Base-by-base conservation (phyloP, 2,113 vertebrate genomes). In the Microtus pennsylvanicus region DNA sequence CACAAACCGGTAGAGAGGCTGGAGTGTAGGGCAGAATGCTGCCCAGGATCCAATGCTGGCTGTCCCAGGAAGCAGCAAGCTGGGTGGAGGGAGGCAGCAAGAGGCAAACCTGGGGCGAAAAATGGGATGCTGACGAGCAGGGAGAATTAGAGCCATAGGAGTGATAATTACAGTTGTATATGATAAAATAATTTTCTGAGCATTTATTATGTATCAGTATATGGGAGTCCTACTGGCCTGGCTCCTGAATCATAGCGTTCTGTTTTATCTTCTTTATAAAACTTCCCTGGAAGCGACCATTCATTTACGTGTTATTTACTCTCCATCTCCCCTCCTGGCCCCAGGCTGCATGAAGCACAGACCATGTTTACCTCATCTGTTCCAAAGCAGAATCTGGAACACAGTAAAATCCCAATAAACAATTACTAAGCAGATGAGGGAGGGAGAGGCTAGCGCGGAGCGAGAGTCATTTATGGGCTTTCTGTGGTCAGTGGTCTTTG, bases 241-340 rank as follows among this genome's bases (percentile, higher is more conserved):
- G 42, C 70, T 83, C 63, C 16, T 47, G 83, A 76, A 35, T 55
- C 86, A 90, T 0, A 91, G 81, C 77, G 47, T 21, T 14, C 42
- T 89, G 6, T 69, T 69, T 87, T 58, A 75, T 88, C 77, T 77
- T 92, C 72, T 87, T 94, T 65, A 12, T 50, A 42, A 52, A 87
- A 38, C 81, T 95, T 93, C 33, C 70, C 74, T 82, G 33, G 69
- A 94, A 91, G 47, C 58, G 81, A 70, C 90, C 61, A 74, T 90
- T 91, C 45, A 22, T 76, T 80, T 75, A 45, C 67, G 72, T 92
- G 45, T 55, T 89, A 26, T 63, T 96, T 72, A 83, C 91, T 47
- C 5, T 58, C 70, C 21, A 70, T 55, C 72, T 96, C 61, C 42
- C 69, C 47, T 58, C 30, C 63, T 94, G 69, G 47, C 70, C 55